Evolutionary conservation across 1,140 invertebrate species (phyloP).

Genomic region (Asbolus verrucosus): DNA sequence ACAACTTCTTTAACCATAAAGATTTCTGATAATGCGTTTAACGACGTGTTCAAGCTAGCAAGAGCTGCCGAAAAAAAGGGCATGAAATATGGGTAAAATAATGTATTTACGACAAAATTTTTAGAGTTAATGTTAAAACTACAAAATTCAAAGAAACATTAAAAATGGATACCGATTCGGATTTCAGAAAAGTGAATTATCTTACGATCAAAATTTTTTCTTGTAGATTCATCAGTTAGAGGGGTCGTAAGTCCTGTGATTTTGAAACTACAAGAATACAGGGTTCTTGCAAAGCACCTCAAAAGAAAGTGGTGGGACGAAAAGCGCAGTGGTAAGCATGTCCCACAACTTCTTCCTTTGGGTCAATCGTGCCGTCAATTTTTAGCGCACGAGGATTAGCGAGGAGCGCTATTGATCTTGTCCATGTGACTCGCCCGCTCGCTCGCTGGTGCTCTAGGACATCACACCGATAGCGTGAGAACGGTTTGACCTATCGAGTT

Average conservation of each 20-base stretch:
- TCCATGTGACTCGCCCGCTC: no score
- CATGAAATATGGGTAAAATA: slow-evolving; percentile 81
- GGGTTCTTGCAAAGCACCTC: slow-evolving; percentile 76
- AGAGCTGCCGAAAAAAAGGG: slow-evolving; percentile 79
- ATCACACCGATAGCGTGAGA: no score
- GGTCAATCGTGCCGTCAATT: neutral
- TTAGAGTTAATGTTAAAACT: slow-evolving; percentile 69
- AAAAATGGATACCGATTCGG: slow-evolving; percentile 88
- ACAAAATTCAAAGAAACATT: slow-evolving; percentile 83
- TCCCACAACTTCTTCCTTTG: slow-evolving; percentile 68
- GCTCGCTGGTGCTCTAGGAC: no score
- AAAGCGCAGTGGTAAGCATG: slow-evolving; percentile 79
- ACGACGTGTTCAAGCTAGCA: slow-evolving; percentile 82
- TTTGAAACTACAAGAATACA: slow-evolving; percentile 82
- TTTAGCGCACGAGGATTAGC: no score
- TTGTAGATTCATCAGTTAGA: slow-evolving; percentile 78
- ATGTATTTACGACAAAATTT: slow-evolving; percentile 70
- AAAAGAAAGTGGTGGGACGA: slow-evolving; percentile 90
- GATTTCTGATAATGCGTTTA: slow-evolving; percentile 77
- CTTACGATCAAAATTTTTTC: slow-evolving; percentile 48
- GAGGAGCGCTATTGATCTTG: no score
- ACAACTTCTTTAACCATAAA: slow-evolving; percentile 90
- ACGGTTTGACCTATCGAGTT: no score
- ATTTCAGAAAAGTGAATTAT: slow-evolving; percentile 75
- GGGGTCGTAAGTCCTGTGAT: slow-evolving; percentile 79